A percentile compares a stretch with the other conserved stretches of the same genome.
Evolutionary conservation across 2,113 vertebrate genomes (phyloP).

Genomic region (Misgurnus mizolepis): DNA sequence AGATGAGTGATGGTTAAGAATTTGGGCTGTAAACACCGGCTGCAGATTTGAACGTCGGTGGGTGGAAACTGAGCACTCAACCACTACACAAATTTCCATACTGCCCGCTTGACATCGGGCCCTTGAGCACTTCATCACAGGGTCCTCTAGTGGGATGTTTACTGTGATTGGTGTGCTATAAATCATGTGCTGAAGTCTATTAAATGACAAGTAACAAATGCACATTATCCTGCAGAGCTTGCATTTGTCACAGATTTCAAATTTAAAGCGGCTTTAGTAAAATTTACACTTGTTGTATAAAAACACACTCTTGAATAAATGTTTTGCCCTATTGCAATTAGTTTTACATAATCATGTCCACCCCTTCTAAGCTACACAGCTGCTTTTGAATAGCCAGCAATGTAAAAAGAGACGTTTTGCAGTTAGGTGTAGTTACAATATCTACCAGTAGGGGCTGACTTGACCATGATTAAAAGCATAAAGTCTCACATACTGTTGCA

Average conservation of each 20-base stretch:
- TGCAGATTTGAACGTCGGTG: neutral
- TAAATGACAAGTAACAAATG: neutral
- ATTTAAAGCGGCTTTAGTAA: neutral
- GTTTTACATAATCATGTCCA: too few relatives aligned
- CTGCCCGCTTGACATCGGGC: neutral
- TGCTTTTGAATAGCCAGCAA: too few relatives aligned
- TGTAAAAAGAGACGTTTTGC: too few relatives aligned
- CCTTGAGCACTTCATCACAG: neutral
- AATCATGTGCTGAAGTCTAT: neutral
- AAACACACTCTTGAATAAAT: neutral
- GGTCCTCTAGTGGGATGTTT: neutral
- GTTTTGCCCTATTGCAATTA: neutral
- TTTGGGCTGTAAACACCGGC: neutral
- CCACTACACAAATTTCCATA: neutral
- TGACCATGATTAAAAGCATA: too few relatives aligned
- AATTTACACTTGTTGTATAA: neutral
- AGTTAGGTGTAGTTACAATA: too few relatives aligned
- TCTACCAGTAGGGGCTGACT: too few relatives aligned
- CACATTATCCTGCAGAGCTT: constrained; percentile 13
- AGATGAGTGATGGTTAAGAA: neutral
- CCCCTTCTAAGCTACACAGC: too few relatives aligned
- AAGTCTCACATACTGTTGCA: too few relatives aligned
- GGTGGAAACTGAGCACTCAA: too few relatives aligned
- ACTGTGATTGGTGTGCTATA: neutral
- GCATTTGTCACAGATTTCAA: neutral